A percentile compares a stretch with the other conserved stretches of the same genome.
Evolutionary conservation across 2,888 invertebrate genomes (phyloP).

Genomic region (Neria commutata): DNA sequence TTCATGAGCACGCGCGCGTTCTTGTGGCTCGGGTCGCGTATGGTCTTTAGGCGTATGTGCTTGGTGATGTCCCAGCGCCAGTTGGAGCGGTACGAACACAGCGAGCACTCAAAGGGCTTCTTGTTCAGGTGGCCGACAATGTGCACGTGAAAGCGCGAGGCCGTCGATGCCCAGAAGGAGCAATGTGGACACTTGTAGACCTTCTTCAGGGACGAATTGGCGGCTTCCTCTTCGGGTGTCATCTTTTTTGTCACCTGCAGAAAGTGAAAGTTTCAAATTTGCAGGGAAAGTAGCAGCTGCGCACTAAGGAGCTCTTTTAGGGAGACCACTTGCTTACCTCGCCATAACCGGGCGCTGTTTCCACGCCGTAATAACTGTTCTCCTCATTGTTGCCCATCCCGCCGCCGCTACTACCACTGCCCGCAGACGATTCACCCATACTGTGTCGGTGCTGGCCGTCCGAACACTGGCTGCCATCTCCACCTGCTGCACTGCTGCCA

Average conservation of each 20-base stretch:
- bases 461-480: constrained; percentile 27
- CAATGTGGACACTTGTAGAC: constrained; percentile 94
- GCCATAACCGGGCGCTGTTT: constrained; percentile 64
- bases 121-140: constrained; percentile 91
- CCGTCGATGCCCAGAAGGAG: constrained; percentile 90
- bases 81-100: constrained; percentile 91
- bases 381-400: constrained; percentile 52
- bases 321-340: constrained; percentile 62
- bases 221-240: constrained; percentile 70
- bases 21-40: constrained; percentile 81
- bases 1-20: constrained; percentile 86
- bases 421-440: constrained; percentile 23
- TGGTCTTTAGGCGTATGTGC: constrained; percentile 89
- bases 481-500: constrained; percentile 37
- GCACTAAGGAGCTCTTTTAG: background rate
- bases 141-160: constrained; percentile 91
- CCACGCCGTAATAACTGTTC: constrained; percentile 63
- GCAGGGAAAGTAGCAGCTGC: background rate
- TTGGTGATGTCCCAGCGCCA: constrained; percentile 98
- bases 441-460: constrained; percentile 27
- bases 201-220: constrained; percentile 72
- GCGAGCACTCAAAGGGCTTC: constrained; percentile 93
- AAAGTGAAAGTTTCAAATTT: constrained; percentile 61
- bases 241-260: constrained; percentile 65
- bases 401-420: constrained; percentile 22